Evolutionary conservation across 2,888 invertebrate genomes (phyloP).

Genomic region (Nomada lathburiana): DNA sequence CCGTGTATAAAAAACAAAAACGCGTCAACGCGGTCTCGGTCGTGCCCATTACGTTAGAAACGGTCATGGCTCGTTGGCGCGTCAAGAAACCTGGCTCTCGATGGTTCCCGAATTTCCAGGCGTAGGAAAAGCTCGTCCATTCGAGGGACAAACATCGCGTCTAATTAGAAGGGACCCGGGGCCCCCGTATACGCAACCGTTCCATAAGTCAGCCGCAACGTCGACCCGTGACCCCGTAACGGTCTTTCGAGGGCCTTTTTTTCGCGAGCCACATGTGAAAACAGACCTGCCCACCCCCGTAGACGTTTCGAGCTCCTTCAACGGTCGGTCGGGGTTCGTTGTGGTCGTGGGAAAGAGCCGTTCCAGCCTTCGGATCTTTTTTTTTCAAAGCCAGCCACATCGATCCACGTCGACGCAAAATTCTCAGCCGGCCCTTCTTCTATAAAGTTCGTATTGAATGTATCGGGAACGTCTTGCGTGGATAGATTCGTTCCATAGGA

Average conservation of each 20-base stretch:
- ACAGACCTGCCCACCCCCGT: slow-evolving; percentile 76
- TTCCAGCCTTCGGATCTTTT: slow-evolving; percentile 60
- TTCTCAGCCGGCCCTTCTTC: not conserved
- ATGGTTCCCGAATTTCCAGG: slow-evolving; percentile 13
- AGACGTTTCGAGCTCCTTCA: slow-evolving; percentile 70
- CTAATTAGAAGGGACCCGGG: slow-evolving; percentile 35
- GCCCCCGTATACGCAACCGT: slow-evolving; percentile 31
- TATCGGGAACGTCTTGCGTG: not conserved
- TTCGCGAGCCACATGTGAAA: slow-evolving; percentile 76
- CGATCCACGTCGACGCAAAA: slow-evolving; percentile 40
- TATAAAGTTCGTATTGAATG: not conserved
- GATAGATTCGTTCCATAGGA: not conserved
- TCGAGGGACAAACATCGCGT: slow-evolving; percentile 35
- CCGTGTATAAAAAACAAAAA: not conserved
- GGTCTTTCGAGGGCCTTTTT: slow-evolving; percentile 67
- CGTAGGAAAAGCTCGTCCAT: not conserved
- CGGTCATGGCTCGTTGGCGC: slow-evolving; percentile 24
- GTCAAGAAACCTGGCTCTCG: not conserved
- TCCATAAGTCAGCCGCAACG: slow-evolving; percentile 61
- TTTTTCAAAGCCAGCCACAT: slow-evolving; percentile 57
- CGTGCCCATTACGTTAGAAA: slow-evolving; percentile 18
- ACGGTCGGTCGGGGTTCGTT: slow-evolving; percentile 73
- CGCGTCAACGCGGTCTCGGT: slow-evolving; percentile 3
- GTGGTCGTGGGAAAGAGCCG: slow-evolving; percentile 79
- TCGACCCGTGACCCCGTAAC: slow-evolving; percentile 64